Percentiles rank a stretch among this genome's conserved stretches.
Evolutionary conservation across 1,140 invertebrate species (phyloP).

Genomic region (Atta texana): DNA sequence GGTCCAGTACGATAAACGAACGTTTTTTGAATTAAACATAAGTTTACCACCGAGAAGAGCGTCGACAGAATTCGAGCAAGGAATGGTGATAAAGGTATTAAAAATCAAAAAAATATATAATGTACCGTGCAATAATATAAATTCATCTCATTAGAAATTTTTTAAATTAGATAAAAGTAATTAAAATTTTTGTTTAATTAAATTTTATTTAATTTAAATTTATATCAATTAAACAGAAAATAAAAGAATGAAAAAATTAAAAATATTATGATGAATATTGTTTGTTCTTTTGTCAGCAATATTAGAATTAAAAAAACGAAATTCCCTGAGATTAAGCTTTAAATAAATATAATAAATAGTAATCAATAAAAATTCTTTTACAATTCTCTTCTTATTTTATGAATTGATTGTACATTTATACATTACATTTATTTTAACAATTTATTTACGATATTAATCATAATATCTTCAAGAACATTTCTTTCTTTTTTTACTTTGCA

Average conservation of each 20-base stretch:
- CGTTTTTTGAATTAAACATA: constrained; percentile 85
- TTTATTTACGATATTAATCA: background rate
- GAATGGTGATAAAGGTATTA: background rate
- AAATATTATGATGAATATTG: background rate
- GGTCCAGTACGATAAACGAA: constrained; percentile 64
- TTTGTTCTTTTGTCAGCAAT: background rate
- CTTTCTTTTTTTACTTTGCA: background rate
- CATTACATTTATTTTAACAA: background rate
- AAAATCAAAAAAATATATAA: constrained; percentile 7
- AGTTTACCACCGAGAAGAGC: constrained; percentile 27
- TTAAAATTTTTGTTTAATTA: background rate
- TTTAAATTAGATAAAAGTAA: background rate
- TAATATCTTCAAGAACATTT: background rate
- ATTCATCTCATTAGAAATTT: background rate
- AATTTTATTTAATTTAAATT: constrained; percentile 6
- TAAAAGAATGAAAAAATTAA: background rate
- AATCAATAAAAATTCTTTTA: background rate
- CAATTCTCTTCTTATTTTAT: background rate
- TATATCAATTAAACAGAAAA: background rate
- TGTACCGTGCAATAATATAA: background rate
- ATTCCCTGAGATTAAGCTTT: background rate
- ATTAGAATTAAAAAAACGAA: background rate
- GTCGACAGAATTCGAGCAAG: constrained; percentile 3
- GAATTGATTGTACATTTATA: background rate
- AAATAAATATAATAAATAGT: background rate